Conservation (phyloP, 2,888 invertebrate genomes). For the Ormyrus thymus region DNA sequence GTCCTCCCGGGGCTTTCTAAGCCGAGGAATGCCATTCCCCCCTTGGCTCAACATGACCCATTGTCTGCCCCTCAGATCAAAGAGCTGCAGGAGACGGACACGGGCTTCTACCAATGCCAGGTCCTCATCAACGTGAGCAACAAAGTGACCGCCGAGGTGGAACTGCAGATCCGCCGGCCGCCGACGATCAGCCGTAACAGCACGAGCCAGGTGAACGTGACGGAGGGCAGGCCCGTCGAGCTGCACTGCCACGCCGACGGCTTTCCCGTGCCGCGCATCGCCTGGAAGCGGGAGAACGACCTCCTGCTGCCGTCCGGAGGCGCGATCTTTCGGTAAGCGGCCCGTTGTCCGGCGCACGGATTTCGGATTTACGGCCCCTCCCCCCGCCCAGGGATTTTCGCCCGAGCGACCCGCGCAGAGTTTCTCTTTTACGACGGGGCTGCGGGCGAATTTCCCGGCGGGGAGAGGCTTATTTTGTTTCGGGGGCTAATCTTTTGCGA, state of each 20-base stretch:
- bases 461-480: too few relatives aligned
- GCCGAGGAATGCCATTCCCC: too few relatives aligned
- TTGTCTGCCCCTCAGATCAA: conserved; percentile 34
- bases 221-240: conserved; percentile 42
- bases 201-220: conserved; percentile 38
- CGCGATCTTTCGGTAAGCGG: conserved; percentile 41
- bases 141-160: conserved; percentile 41
- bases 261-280: conserved; percentile 49
- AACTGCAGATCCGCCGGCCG: conserved; percentile 52
- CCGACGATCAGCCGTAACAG: conserved; percentile 42
- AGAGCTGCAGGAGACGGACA: conserved; percentile 50
- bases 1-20: too few relatives aligned
- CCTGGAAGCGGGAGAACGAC: conserved; percentile 53
- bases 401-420: too few relatives aligned
- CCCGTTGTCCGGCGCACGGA: too few relatives aligned
- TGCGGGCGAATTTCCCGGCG: too few relatives aligned
- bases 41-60: too few relatives aligned
- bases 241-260: conserved; percentile 52
- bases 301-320: conserved; percentile 43
- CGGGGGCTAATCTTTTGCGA: too few relatives aligned
- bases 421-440: too few relatives aligned
- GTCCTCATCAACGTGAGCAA: conserved; percentile 30
- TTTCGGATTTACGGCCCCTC: too few relatives aligned
- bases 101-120: conserved; percentile 52
- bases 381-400: too few relatives aligned